These are phyloP conservation scores for Carlito syrichta DNA, from an alignment of 2,113 vertebrate genomes.

Conservation along the genomic window DNA sequence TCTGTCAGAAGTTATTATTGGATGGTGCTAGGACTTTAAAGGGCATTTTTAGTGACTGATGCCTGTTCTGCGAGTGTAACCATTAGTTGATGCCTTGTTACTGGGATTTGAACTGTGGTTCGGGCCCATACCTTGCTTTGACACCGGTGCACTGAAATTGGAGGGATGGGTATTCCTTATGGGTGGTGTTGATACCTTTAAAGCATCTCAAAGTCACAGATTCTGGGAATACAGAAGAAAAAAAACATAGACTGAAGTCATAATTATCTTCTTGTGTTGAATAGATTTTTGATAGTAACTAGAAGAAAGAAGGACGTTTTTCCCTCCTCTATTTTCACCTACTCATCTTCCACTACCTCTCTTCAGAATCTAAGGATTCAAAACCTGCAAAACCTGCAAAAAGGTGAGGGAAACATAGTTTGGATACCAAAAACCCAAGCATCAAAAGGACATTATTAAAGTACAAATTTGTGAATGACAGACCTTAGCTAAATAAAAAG, in stretches of 20 bases:
- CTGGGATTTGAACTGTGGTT: neutral
- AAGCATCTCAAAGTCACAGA: neutral
- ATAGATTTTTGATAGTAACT: neutral
- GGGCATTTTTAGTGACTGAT: neutral
- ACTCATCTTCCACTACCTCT: neutral
- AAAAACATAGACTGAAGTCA: too few relatives aligned
- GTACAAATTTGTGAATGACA: neutral
- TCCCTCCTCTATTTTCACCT: too few relatives aligned
- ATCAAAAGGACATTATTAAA: neutral
- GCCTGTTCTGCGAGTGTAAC: neutral
- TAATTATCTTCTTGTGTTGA: too few relatives aligned
- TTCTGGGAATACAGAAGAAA: neutral
- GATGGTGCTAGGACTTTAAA: neutral
- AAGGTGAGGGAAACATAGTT: neutral
- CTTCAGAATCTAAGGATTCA: too few relatives aligned
- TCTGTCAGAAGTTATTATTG: neutral
- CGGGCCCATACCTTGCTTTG: neutral
- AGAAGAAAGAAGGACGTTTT: neutral
- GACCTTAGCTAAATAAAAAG: neutral
- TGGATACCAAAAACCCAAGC: neutral
- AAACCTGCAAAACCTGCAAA: neutral
- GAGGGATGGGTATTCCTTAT: neutral
- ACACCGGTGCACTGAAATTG: neutral
- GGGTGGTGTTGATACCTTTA: neutral
- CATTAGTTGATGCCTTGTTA: neutral